phyloP scores from a whole-genome alignment of 1,140 invertebrate species.

The Cotesia glomerata region DNA sequence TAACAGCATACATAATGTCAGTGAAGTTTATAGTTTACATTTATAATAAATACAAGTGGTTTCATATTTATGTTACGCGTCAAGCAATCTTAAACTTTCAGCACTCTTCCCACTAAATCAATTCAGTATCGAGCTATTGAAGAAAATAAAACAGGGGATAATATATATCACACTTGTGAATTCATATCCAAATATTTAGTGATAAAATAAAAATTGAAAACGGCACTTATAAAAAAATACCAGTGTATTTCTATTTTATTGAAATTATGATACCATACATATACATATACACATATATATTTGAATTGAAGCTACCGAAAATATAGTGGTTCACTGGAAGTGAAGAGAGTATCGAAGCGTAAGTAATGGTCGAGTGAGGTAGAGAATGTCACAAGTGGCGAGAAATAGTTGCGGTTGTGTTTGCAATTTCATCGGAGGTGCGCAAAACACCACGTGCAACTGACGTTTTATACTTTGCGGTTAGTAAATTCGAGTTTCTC shows the following conservation, averaged over 20 bases:
- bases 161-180: not conserved
- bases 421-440: slow-evolving; percentile 36
- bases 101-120: slow-evolving; percentile 39
- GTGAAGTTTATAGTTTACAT: slow-evolving; percentile 19
- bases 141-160: not conserved
- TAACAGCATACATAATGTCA: slow-evolving; percentile 11
- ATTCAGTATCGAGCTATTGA: not conserved
- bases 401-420: slow-evolving; percentile 34
- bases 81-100: slow-evolving; percentile 46
- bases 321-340: no score
- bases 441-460: slow-evolving; percentile 45
- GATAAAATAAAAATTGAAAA: no score
- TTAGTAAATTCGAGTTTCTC: slow-evolving; percentile 29
- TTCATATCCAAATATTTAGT: no score
- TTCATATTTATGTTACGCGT: slow-evolving; percentile 47
- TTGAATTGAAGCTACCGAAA: no score
- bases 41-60: slow-evolving; percentile 42
- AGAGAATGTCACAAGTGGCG: slow-evolving; percentile 8
- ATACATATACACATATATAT: no score
- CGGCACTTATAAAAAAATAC: no score
- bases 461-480: slow-evolving; percentile 47
- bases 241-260: no score
- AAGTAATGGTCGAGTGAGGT: not conserved
- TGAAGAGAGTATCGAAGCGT: not conserved
- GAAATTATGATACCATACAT: no score